Base-by-base conservation (phyloP, 2,888 invertebrate species). In the Acanthoscelides obtectus region DNA sequence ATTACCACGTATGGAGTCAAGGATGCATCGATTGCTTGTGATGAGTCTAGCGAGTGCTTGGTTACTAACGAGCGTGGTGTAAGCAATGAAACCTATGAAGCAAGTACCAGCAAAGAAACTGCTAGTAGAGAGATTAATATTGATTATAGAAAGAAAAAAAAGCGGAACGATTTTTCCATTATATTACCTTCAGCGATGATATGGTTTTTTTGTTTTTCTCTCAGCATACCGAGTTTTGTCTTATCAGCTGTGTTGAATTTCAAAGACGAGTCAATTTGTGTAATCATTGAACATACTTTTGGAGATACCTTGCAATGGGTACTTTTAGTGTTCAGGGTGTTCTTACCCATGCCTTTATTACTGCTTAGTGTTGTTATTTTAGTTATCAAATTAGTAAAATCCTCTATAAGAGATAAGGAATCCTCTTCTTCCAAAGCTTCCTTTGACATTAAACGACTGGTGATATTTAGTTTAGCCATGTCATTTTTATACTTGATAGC, bases 211-310 rank as follows among this genome's bases (percentile, higher is more conserved):
- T 86, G 89, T 63, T 81, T 87, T 66, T 90, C 90, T 0, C 81
- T 90, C 63, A 89, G 90, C 80, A 86, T 90, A 68, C 90, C 90
- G 12, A 88, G 88, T 77, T 89, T 88, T 80, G 85, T 87, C 25
- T 82, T 90, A 75, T 87, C 89, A 4, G 87, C 88, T 5, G 87
- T 86, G 2, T 72, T 67, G 81, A 75, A 74, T 71, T 71, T 75
- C 19, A 79, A 85, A 71, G 80, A 83, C 67, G 83, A 84, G 17
- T 83, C 86, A 19, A 77, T 88, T 27, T 90, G 90, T 79, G 87
- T 88, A 20, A 84, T 89, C 74, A 81, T 88, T 25, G 88, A 89
- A 77, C 84, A 86, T 22, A 86, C 86, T 78, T 88, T 88, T 78
- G 86, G 86, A 5, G 77, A 80, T 69, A 73, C 83, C 66, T 74